These are phyloP conservation scores for Crotalus viridis DNA, from an alignment of 2,113 vertebrate genomes.

Conservation along the genomic window DNA sequence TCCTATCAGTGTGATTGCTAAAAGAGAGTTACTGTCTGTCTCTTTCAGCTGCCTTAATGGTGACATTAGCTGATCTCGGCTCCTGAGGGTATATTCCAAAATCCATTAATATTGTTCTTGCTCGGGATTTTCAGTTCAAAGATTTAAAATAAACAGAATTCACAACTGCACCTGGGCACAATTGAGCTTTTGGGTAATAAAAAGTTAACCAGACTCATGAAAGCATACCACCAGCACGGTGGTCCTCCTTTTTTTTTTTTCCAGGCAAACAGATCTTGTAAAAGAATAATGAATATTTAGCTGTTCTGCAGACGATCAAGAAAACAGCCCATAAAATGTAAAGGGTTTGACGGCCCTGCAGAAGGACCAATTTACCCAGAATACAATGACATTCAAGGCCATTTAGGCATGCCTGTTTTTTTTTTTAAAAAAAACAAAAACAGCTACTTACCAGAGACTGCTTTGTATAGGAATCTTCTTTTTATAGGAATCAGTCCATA, in stretches of 20 bases:
- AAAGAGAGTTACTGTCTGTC: background rate
- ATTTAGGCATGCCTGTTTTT: background rate
- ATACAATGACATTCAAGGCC: conserved; percentile 12
- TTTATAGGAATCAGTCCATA: background rate
- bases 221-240: conserved; percentile 1
- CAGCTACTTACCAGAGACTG: background rate
- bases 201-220: background rate
- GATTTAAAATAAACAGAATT: background rate
- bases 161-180: background rate
- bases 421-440: background rate
- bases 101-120: background rate
- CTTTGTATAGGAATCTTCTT: background rate
- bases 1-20: background rate
- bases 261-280: background rate
- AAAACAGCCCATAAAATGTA: conserved; percentile 6
- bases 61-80: background rate
- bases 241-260: background rate
- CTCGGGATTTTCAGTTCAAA: background rate
- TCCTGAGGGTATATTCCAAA: background rate
- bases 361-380: background rate
- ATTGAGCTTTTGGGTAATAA: background rate
- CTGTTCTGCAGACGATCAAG: background rate
- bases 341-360: background rate
- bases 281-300: conserved; percentile 11
- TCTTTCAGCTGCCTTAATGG: background rate